These are phyloP conservation scores for Podiceps cristatus DNA, from an alignment of 2,113 vertebrate species.

Conservation along the genomic window DNA sequence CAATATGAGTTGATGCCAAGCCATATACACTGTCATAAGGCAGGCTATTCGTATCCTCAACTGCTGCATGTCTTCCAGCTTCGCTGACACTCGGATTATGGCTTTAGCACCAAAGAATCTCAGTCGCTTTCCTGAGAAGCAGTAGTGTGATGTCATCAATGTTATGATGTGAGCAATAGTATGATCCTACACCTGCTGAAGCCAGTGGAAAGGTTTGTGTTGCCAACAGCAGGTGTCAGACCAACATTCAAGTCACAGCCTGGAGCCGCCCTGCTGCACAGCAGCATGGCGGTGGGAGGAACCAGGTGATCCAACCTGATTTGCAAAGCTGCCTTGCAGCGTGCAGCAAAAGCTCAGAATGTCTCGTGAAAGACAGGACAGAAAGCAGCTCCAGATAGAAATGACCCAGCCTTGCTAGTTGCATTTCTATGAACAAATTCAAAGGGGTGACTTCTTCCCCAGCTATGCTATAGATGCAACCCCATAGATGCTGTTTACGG, in stretches of 20 bases:
- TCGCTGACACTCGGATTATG: neutral
- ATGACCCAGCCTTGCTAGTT: neutral
- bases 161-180: neutral
- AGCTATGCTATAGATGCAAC: neutral
- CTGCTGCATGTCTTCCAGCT: neutral
- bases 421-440: neutral
- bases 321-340: neutral
- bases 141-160: neutral
- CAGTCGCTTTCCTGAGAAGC: neutral
- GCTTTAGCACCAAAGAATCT: neutral
- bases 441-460: neutral
- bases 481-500: neutral
- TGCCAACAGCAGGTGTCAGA: neutral
- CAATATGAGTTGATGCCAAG: constrained; percentile 7
- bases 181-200: neutral
- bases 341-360: neutral
- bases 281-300: neutral
- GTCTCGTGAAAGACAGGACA: neutral
- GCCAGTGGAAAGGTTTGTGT: neutral
- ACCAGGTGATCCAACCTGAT: neutral
- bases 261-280: neutral
- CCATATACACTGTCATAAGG: neutral
- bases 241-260: neutral
- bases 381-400: neutral
- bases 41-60: neutral